phyloP scores from a whole-genome alignment of 2,888 invertebrate genomes.

The Trissolcus brochymenae region DNA sequence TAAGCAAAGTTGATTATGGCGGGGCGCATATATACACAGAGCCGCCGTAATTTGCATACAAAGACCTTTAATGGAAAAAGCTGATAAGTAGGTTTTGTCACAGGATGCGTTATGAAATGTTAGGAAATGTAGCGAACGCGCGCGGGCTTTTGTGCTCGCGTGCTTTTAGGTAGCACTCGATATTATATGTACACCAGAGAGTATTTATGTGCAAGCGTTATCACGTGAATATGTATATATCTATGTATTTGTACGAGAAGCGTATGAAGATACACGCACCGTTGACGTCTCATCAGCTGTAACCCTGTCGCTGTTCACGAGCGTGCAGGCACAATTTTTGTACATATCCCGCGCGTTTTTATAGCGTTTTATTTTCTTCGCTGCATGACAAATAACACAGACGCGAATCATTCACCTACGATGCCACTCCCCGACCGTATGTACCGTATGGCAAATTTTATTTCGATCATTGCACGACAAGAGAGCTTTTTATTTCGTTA shows the following conservation, averaged over 20 bases:
- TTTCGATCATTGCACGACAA: conserved; percentile 26
- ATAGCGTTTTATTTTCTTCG: conserved; percentile 5
- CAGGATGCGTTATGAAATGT: conserved; percentile 11
- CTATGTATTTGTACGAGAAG: conserved; percentile 9
- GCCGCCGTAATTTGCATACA: background rate
- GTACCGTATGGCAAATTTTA: conserved; percentile 21
- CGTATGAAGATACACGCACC: conserved; percentile 15
- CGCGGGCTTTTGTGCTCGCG: conserved; percentile 9
- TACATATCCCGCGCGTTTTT: conserved; percentile 2
- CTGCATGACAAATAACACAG: conserved; percentile 9
- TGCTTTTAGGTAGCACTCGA: conserved; percentile 17
- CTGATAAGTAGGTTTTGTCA: conserved; percentile 27
- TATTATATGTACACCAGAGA: conserved; percentile 11
- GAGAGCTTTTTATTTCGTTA: conserved; percentile 23
- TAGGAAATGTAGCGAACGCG: conserved; percentile 6
- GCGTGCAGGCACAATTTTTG: conserved; percentile 22
- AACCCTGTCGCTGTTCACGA: conserved; percentile 15
- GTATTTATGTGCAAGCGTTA: background rate
- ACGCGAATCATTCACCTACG: conserved; percentile 1
- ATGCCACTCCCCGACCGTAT: background rate
- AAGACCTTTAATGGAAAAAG: conserved; percentile 13
- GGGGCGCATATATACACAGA: background rate
- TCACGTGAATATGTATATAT: conserved; percentile 1
- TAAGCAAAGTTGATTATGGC: conserved; percentile 7
- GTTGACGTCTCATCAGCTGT: conserved; percentile 16